Evolutionary conservation across 2,113 vertebrate species (phyloP).

Genomic region (Nymphicus hollandicus): DNA sequence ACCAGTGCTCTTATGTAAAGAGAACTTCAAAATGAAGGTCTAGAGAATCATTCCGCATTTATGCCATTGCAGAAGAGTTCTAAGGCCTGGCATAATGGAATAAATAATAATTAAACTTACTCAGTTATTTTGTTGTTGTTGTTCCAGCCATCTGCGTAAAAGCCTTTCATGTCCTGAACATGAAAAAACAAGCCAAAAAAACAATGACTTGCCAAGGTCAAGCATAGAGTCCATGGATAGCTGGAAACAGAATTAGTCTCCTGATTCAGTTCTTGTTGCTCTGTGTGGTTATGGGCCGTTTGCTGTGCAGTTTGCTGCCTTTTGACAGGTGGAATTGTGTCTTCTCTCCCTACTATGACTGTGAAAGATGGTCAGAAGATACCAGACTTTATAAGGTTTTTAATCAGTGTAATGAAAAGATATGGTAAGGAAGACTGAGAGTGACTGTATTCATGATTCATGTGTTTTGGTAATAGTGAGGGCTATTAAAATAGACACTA

Average conservation of each 20-base stretch:
- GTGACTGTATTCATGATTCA: background rate
- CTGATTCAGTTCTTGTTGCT: background rate
- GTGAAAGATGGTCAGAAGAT: background rate
- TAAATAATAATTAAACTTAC: conserved; percentile 41
- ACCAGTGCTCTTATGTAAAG: background rate
- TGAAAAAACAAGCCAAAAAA: background rate
- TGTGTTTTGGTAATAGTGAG: background rate
- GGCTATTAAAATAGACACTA: background rate
- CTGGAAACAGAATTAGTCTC: background rate
- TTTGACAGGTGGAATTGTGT: background rate
- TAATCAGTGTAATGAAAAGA: background rate
- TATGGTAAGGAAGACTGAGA: background rate
- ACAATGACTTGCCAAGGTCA: background rate
- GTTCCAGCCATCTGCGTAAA: background rate
- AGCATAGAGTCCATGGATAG: background rate
- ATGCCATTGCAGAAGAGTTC: background rate
- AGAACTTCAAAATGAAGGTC: background rate
- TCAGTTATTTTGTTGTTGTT: conserved; percentile 13
- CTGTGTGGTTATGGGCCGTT: background rate
- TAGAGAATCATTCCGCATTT: background rate
- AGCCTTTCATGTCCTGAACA: background rate
- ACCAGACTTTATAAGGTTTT: background rate
- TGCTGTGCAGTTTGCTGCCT: background rate
- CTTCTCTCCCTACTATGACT: background rate
- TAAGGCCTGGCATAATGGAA: background rate